These are phyloP conservation scores for Noctua comes DNA, from an alignment of 2,888 invertebrate species.

Conservation along the genomic window DNA sequence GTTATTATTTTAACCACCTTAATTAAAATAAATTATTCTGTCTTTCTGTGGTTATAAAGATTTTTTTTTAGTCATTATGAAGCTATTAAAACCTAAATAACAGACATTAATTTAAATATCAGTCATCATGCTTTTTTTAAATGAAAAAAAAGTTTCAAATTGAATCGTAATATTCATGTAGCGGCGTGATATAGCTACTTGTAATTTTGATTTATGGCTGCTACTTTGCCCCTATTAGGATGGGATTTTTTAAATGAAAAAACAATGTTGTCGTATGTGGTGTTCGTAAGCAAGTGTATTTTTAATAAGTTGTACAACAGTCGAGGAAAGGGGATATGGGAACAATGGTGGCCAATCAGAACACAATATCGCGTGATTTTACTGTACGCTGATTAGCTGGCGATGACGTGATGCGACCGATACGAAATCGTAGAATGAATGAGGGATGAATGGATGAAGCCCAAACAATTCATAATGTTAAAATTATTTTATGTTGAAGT, in stretches of 20 bases:
- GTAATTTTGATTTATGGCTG: background rate
- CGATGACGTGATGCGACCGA: background rate
- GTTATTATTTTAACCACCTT: background rate
- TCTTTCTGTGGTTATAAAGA: background rate
- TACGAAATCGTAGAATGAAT: background rate
- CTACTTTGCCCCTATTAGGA: no score
- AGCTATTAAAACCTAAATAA: background rate
- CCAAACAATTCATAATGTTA: background rate
- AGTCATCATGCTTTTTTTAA: background rate
- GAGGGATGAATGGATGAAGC: background rate
- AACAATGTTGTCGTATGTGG: background rate
- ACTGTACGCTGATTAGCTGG: no score
- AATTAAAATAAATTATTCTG: slow-evolving; percentile 1
- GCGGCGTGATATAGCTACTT: background rate
- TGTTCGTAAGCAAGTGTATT: background rate
- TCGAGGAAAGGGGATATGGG: background rate
- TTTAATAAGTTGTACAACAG: background rate
- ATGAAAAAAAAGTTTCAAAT: background rate
- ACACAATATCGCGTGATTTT: background rate
- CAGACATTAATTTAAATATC: background rate
- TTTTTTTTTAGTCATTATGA: background rate
- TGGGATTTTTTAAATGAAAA: no score
- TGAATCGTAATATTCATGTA: background rate
- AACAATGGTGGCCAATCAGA: background rate
- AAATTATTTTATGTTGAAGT: slow-evolving; percentile 30